Percentiles rank a stretch among this genome's conserved stretches.
These are phyloP conservation scores for Platycnemis pennipes DNA, from an alignment of 2,888 invertebrate genomes.

Conservation along the genomic window DNA sequence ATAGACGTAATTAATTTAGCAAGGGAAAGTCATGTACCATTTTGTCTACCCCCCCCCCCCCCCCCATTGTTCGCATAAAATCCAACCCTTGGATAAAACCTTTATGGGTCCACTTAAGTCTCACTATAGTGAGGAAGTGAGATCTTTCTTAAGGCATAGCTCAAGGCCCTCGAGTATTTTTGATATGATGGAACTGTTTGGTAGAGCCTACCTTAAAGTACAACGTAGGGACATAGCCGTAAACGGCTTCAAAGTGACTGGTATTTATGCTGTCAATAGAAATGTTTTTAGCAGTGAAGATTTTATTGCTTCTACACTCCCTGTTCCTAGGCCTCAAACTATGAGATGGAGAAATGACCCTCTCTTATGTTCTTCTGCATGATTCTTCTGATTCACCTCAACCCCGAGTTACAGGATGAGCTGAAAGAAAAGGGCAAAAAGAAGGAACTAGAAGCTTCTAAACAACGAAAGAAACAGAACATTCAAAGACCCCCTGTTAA, in stretches of 20 bases:
- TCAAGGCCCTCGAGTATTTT: not conserved
- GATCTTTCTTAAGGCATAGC: not conserved
- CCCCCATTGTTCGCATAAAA: constrained; percentile 11
- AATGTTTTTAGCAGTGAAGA: not conserved
- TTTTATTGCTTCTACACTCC: not conserved
- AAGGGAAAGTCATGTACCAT: too few species aligned
- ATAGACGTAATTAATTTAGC: too few species aligned
- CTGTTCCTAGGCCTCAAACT: too few species aligned
- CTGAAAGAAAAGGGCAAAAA: not conserved
- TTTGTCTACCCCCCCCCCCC: not conserved
- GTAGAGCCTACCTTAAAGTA: not conserved
- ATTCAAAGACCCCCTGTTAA: too few species aligned
- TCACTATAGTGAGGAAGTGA: not conserved
- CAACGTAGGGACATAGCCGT: not conserved
- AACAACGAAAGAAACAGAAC: too few species aligned
- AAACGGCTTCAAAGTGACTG: not conserved
- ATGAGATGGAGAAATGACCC: too few species aligned
- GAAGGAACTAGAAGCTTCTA: too few species aligned
- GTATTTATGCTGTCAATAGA: not conserved
- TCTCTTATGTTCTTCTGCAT: too few species aligned
- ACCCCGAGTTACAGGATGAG: too few species aligned
- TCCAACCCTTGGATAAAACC: not conserved
- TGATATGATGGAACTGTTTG: not conserved
- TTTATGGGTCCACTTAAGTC: not conserved
- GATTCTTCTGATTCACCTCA: too few species aligned